A percentile compares a stretch with the other conserved stretches of the same genome.
phyloP scores from a whole-genome alignment of 2,113 vertebrate genomes.

The Trichechus manatus region DNA sequence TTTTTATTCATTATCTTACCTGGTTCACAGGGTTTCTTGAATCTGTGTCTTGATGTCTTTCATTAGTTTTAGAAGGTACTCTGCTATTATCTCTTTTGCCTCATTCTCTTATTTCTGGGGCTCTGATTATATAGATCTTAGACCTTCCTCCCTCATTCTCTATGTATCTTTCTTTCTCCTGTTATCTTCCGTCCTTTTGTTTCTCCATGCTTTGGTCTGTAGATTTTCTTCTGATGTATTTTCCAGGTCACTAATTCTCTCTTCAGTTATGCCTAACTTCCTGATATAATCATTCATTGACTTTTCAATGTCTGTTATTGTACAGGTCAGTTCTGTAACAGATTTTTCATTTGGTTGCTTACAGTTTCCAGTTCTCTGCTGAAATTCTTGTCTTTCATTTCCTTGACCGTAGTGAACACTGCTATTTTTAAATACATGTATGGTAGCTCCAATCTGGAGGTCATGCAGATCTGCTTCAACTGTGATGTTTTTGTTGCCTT shows the following conservation, averaged over 20 bases:
- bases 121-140: background rate
- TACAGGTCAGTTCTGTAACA: background rate
- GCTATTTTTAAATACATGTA: background rate
- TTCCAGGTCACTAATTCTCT: slow-evolving; percentile 12
- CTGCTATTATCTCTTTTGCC: background rate
- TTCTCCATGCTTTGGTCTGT: background rate
- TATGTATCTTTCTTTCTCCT: background rate
- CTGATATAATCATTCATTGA: background rate
- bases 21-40: background rate
- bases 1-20: background rate
- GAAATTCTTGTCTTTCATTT: background rate
- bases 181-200: background rate
- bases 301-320: background rate
- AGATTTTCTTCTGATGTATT: background rate
- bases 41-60: background rate
- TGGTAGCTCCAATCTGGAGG: background rate
- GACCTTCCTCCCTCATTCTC: background rate
- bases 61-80: background rate
- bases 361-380: background rate
- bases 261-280: background rate
- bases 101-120: background rate
- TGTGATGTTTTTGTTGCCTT: background rate
- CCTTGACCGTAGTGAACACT: background rate
- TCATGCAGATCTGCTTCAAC: background rate
- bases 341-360: background rate